Conservation (phyloP, 2,888 invertebrate species). For the Plemyria rubiginata region DNA sequence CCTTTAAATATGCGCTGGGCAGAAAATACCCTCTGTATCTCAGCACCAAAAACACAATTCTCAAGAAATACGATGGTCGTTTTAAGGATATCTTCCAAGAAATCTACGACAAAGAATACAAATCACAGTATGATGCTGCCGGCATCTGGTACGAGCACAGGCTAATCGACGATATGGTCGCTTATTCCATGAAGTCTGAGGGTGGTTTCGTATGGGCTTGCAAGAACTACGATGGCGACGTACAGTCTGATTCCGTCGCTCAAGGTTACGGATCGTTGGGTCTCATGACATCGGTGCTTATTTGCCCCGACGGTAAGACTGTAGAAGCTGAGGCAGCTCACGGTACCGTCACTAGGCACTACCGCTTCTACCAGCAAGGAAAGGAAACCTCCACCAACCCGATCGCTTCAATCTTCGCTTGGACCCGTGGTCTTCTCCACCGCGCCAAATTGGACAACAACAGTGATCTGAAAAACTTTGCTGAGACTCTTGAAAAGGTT, state of each 20-base stretch:
- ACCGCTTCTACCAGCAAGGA: conserved; percentile 94
- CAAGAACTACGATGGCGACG: conserved; percentile 99
- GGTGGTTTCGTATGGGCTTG: conserved; percentile 99
- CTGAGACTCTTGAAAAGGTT: conserved; percentile 94
- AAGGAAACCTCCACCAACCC: conserved; percentile 99
- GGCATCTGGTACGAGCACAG: conserved; percentile 99
- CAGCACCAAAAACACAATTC: conserved; percentile 98
- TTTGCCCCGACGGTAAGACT: conserved; percentile 99
- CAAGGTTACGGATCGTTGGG: conserved; percentile 98
- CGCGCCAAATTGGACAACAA: conserved; percentile 97
- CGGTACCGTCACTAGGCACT: conserved; percentile 98
- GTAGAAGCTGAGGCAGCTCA: conserved; percentile 99
- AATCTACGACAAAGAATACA: conserved; percentile 96
- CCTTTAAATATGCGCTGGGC: conserved; percentile 94
- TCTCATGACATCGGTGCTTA: conserved; percentile 98
- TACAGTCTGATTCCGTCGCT: conserved; percentile 99
- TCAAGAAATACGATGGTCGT: conserved; percentile 97
- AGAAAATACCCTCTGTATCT: conserved; percentile 95
- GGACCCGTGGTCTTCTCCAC: conserved; percentile 97
- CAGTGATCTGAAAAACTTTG: conserved; percentile 89
- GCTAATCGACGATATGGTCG: conserved; percentile 99
- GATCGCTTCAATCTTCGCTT: conserved; percentile 99
- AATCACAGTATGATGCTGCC: conserved; percentile 91
- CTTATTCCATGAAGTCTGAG: conserved; percentile 98
- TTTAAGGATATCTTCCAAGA: conserved; percentile 99